Evolutionary conservation across 2,888 invertebrate species (phyloP).

Genomic region (Allophyes oxyacanthae): DNA sequence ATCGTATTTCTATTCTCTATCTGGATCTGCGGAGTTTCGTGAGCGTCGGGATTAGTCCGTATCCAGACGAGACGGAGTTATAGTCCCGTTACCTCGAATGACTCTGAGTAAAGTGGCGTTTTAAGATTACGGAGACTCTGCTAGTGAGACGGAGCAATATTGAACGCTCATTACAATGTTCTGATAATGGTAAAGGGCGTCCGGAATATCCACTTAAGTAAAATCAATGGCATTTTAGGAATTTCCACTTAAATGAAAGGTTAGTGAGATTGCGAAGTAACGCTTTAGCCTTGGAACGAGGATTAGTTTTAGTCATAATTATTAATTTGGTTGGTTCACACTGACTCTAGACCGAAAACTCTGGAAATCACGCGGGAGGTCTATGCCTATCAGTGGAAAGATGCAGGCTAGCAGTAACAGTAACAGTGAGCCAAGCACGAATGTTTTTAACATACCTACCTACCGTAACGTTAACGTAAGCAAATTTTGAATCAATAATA

Average conservation of each 20-base stretch:
- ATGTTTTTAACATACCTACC: too few relatives aligned
- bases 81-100: constrained; percentile 84
- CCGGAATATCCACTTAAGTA: constrained; percentile 28
- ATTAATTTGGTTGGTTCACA: neutral
- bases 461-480: too few relatives aligned
- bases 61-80: constrained; percentile 83
- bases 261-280: neutral
- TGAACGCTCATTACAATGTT: constrained; percentile 65
- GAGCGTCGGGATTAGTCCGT: constrained; percentile 78
- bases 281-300: constrained; percentile 12
- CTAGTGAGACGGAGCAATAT: constrained; percentile 61
- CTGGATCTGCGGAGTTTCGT: constrained; percentile 81
- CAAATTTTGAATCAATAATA: too few relatives aligned
- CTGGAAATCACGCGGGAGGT: too few relatives aligned
- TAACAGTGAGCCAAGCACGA: too few relatives aligned
- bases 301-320: neutral
- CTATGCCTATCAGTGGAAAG: too few relatives aligned
- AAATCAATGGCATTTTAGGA: constrained; percentile 32
- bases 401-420: too few relatives aligned
- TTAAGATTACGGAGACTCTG: constrained; percentile 66
- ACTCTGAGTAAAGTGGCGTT: constrained; percentile 71
- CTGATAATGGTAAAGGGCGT: constrained; percentile 61
- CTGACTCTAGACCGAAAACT: too few relatives aligned
- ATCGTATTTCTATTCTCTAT: constrained; percentile 86
- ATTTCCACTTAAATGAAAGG: constrained; percentile 28